Base-by-base conservation (phyloP, 2,797 vertebrate genomes). In the Podarcis siculus region DNA sequence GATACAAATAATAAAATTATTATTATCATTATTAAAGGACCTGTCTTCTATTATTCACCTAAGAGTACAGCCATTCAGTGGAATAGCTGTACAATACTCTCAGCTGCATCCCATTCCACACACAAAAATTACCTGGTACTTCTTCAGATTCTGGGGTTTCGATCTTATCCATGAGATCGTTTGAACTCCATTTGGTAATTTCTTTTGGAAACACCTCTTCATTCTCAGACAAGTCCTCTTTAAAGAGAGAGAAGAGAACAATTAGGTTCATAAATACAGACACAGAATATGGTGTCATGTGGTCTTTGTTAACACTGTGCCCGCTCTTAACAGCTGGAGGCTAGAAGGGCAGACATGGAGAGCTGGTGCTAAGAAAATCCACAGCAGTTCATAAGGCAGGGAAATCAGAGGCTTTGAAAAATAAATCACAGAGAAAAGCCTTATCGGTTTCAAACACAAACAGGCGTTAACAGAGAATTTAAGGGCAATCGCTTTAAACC, bases 91-190 rank as follows among this genome's bases (percentile, higher is more conserved):
- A 89, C 87, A 64, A 45, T 32, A 78, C 27, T 90, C 81, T 90
- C 91, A 4, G 39, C 45, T 49, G 71, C 13, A 87, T 86, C 83
- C 79, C 39, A 64, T 84, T 79, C 86, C 42, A 37, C 32, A n/a
- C 4, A 30, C 45, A 80, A 79, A 13, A 84, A 42, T 84, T 97
- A 99, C 99, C 98, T 90, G 97, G 98, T n/a, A 96, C 91, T 91
- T 98, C 98, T 85, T 99, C 98, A 0, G 95, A 95, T 90, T 99
- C 99, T 0, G 96, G 96, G 0, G 97, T 98, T 95, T 98, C 99
- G 9, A 99, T 99, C 95, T 99, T 99, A 97, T 99, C 99, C 98
- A 99, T 99, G 94, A 99, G 97, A 82, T 99, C 99, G 0, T 98
- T 99, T 92, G 99, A 99, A 94, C 93, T 99, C 99, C 99, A 99